Evolutionary conservation across 2,797 vertebrate genomes (phyloP), one percentile per base, ranked within the genome.

Genomic region (Chloroceryle inda): DNA sequence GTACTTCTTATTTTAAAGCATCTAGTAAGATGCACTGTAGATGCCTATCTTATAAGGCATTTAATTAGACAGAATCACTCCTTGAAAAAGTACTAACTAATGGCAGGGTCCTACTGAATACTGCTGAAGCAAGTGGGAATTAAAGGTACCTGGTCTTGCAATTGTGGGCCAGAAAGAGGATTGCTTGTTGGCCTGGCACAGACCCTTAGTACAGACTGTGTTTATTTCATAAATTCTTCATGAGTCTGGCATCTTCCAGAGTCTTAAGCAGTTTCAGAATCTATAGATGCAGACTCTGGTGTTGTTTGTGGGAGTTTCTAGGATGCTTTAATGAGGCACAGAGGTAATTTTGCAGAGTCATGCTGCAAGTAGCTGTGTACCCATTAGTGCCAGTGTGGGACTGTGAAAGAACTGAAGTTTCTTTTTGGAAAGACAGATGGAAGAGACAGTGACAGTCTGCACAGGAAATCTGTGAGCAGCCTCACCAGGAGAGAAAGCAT

Each of bases 291-390:
- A 75, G 62, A 56, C 18, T n/a, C 13, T 0, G 3, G 35, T 33
- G 59, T 16, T 81, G 24, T 56, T 81, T 7, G 8, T 76, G 55
- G 53, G 29, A 75, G 53, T 90, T 78, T 75, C 88, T 56, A 22
- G 67, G 27, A 26, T 29, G 7, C 59, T 89, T 44, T 84, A 90
- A 87, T 56, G 78, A 96, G 86, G 38, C 45, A 64, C 56, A 59
- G 55, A 67, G 40, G 74, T 88, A 91, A 76, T 92, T 96, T 76
- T 90, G 79, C 90, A 66, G 69, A 96, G 63, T 88, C 90, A 88
- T 73, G 38, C 77, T 90, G 83, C 67, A 88, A 72, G 80, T 40
- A 59, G 67, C 59, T 50, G 11, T 27, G 42, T 58, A 73, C 45
- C 62, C 11, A 5, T 71, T 80, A 90, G 67, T 0, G 1, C 83